phyloP scores from a whole-genome alignment of 2,797 vertebrate species.

The Champsocephalus gunnari region DNA sequence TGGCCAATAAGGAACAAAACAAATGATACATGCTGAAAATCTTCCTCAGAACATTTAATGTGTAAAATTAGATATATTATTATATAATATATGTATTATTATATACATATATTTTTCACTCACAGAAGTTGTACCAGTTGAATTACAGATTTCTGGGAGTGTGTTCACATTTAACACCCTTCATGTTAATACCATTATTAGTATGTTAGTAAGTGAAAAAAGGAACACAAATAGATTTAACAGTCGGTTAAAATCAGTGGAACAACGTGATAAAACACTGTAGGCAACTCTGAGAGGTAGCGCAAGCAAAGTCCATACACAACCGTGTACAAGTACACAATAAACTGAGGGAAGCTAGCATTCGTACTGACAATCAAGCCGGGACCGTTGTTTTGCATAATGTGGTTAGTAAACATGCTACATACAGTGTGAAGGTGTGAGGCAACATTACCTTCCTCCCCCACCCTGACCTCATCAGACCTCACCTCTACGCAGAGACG shows the following conservation, averaged over 20 bases:
- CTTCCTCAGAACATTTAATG: too few species aligned
- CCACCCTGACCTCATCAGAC: slow-evolving; percentile 22
- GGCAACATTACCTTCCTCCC: slow-evolving; percentile 13
- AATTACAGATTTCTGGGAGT: neutral
- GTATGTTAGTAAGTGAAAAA: slow-evolving; percentile 2
- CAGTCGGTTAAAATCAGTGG: slow-evolving; percentile 49
- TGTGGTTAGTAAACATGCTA: slow-evolving; percentile 74
- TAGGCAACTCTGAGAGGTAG: slow-evolving; percentile 61
- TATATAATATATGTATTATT: too few species aligned
- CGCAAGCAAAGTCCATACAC: slow-evolving; percentile 44
- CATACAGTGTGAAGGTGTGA: slow-evolving; percentile 51
- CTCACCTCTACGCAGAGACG: slow-evolving; percentile 5
- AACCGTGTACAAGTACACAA: neutral
- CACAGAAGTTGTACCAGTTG: slow-evolving; percentile 16
- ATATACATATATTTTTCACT: neutral
- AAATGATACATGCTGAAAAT: too few species aligned
- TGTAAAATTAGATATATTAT: too few species aligned
- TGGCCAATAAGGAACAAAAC: too few species aligned
- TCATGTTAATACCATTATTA: neutral
- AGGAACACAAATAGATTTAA: slow-evolving; percentile 41
- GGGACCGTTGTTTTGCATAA: slow-evolving; percentile 59
- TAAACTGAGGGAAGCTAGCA: slow-evolving; percentile 27
- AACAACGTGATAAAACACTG: slow-evolving; percentile 34
- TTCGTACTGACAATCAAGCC: slow-evolving; percentile 29
- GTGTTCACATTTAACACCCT: slow-evolving; percentile 25